Evolutionary conservation across 2,888 invertebrate genomes (phyloP).

Genomic region (Monochamus alternatus): DNA sequence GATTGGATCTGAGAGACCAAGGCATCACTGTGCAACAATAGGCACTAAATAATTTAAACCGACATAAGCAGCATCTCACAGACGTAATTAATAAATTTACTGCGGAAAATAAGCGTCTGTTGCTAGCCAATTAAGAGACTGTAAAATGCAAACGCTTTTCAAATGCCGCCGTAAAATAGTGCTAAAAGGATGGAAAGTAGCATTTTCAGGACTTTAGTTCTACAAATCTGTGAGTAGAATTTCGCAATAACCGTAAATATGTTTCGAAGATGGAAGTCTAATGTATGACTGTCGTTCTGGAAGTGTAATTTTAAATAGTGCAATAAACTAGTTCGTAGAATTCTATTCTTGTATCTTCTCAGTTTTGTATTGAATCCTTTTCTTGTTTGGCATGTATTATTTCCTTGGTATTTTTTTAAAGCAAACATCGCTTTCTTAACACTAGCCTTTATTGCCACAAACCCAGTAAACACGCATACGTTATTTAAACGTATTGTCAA

Average conservation of each 20-base stretch:
- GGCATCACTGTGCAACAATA: slow-evolving; percentile 27
- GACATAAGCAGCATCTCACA: slow-evolving; percentile 21
- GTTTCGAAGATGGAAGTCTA: not conserved
- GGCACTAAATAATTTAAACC: slow-evolving; percentile 20
- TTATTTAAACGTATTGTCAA: too few species aligned
- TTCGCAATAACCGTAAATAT: slow-evolving; percentile 15
- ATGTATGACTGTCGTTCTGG: not conserved
- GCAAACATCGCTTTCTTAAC: too few species aligned
- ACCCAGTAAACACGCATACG: too few species aligned
- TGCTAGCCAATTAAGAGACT: slow-evolving; percentile 20
- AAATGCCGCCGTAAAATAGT: slow-evolving; percentile 26
- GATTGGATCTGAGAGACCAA: too few species aligned
- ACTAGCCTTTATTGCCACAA: too few species aligned
- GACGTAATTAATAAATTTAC: slow-evolving; percentile 28
- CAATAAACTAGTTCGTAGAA: too few species aligned
- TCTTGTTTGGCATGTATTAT: too few species aligned
- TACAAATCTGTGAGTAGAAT: not conserved
- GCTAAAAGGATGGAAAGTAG: slow-evolving; percentile 25
- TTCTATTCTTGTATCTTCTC: too few species aligned
- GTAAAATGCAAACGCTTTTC: slow-evolving; percentile 35
- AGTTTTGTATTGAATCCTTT: too few species aligned
- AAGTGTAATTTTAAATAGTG: too few species aligned
- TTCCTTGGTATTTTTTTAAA: too few species aligned
- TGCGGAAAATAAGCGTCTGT: slow-evolving; percentile 25
- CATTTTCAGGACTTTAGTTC: not conserved